Base-by-base conservation (phyloP, 2,113 vertebrate genomes). In the Xiphorhynchus elegans region DNA sequence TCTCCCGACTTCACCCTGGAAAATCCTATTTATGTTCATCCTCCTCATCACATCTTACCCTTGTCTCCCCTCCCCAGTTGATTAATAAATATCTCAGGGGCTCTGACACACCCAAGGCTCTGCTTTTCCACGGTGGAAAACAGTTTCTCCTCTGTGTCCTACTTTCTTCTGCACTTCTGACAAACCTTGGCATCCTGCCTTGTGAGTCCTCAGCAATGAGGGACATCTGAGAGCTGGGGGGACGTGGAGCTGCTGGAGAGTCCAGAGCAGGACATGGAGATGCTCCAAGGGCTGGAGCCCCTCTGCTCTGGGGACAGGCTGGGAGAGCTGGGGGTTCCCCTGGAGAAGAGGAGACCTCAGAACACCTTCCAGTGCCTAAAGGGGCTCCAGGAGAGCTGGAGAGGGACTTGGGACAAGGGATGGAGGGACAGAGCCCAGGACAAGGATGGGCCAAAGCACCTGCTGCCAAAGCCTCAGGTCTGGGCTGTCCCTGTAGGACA, bases 1-100 rank as follows among this genome's bases (percentile, higher is more conserved):
- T 74, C 91, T 87, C 60, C 84, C 46, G 77, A 59, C 46, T 91
- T 92, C 75, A 76, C 85, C 91, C 26, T 9, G 55, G 79, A 88
- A 88, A 92, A 90, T 83, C 83, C 83, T 87, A 35, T 87, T 79
- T 85, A 6, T 58, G 66, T 70, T 90, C 78, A 19, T 70, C 47
- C 3, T 3, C 73, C 50, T 87, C 49, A 4, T 81, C 91, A 44
- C 7, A 0, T 63, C 85, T 90, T 37, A 4, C 35, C 89, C 84
- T 89, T 66, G 50, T 42, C 81, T 84, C 10, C 87, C 56, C 69
- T 84, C 72, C 77, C 33, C 42, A 40, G 52, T 1, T 72, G 87
- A 55, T 91, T 83, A 87, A 80, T 66, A 80, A 84, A 87, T 53
- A 31, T 53, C 90, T 56, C 73, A 17, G 42, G 49, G 90, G 26